Conservation (phyloP, 2,797 vertebrate species). For the Scolopax rusticola region DNA sequence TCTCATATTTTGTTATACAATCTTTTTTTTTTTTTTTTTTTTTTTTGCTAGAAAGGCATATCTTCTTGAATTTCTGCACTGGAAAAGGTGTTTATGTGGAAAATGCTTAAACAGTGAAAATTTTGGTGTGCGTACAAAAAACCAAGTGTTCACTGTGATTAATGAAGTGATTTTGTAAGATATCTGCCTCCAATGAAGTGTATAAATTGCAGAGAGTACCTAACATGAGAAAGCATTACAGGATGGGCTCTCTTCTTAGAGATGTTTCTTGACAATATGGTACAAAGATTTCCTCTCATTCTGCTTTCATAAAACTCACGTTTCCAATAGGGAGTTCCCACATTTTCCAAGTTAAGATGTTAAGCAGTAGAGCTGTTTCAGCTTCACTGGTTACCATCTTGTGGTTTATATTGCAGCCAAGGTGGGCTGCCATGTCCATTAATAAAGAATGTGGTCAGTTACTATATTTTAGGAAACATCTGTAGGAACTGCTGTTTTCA, state of each 20-base stretch:
- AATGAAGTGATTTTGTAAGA: not conserved
- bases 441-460: not conserved
- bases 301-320: not conserved
- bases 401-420: not conserved
- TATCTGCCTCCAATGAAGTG: not conserved
- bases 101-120: not conserved
- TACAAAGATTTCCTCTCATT: not conserved
- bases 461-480: not conserved
- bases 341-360: not conserved
- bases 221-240: not conserved
- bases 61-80: not conserved
- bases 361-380: not conserved
- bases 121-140: not conserved
- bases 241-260: not conserved
- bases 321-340: not conserved
- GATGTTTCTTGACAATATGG: not conserved
- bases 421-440: not conserved
- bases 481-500: not conserved
- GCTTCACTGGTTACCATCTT: not conserved
- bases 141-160: not conserved
- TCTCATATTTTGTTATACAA: not conserved
- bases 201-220: not conserved
- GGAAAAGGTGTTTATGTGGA: not conserved
- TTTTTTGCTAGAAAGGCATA: not conserved
- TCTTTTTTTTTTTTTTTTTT: not conserved